Base-by-base conservation (phyloP, 2,113 vertebrate species). In the Trochalopteron elliotii region DNA sequence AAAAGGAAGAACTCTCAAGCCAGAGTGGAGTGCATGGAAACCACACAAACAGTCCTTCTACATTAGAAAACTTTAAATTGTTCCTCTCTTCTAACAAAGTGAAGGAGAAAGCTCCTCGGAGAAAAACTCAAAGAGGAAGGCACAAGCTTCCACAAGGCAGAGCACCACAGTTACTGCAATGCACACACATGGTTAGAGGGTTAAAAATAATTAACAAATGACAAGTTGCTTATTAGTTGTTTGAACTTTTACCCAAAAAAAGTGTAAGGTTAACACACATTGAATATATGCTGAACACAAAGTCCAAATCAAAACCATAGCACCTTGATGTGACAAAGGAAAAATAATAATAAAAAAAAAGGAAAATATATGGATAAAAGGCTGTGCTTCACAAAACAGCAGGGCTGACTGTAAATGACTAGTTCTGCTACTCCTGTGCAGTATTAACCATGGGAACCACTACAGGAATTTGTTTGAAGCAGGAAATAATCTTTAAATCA, bases 401-500 rank as follows among this genome's bases (percentile, higher is more conserved):
- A 80, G 30, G 45, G 21, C 30, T 83, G 37, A 55, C 72, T 80
- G 33, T 67, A 96, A 77, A 95, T 63, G 50, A 57, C 53, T 90
- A 79, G 22, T 39, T 57, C 75, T 77, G 70, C 45, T 91, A 19
- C 57, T 90, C 42, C 50, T 77, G 75, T 20, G 39, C 33, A 70
- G 39, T 42, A 24, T 72, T 72, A 95, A 78, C 68, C 90, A 93
- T 74, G 56, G 75, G 76, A 97, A 97, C 55, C 80, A 55, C 60
- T 67, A 63, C 21, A 93, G 42, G 86, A 93, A 94, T 97, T 77
- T 75, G 60, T 94, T 40, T 93, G 90, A 95, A 80, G 83, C 60
- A 81, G 71, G 88, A 92, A 86, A 93, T 77, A 86, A 93, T 94
- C 94, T 89, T 86, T 59, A 93, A 90, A 97, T 93, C 95, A 93